These are phyloP conservation scores for Collichthys lucidus DNA, from an alignment of 2,113 vertebrate species.

Conservation along the genomic window DNA sequence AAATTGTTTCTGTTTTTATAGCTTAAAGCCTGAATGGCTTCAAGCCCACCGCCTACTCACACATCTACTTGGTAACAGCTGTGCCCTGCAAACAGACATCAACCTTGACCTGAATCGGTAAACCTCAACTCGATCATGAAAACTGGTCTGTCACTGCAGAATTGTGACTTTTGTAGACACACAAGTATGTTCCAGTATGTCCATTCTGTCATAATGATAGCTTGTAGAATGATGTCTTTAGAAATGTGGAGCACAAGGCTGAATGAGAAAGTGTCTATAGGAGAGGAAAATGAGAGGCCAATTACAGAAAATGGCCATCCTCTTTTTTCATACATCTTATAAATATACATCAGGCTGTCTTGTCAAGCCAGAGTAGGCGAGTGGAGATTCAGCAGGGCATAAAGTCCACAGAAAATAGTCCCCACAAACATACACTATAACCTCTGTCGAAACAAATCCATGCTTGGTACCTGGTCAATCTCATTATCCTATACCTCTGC, in stretches of 20 bases:
- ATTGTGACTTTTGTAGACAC: conserved; percentile 17
- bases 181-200: conserved; percentile 16
- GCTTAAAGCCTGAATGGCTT: conserved; percentile 4
- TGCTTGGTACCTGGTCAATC: conserved; percentile 45
- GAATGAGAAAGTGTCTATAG: conserved; percentile 55
- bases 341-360: conserved; percentile 56
- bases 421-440: conserved; percentile 44
- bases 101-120: conserved; percentile 22
- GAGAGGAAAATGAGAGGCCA: conserved; percentile 61
- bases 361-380: conserved; percentile 25
- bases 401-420: conserved; percentile 50
- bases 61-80: conserved; percentile 26
- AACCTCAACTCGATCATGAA: conserved; percentile 18
- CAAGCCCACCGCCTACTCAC: not conserved
- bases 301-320: conserved; percentile 57
- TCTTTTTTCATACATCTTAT: conserved; percentile 47
- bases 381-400: conserved; percentile 32
- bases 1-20: not conserved
- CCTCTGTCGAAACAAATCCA: conserved; percentile 51
- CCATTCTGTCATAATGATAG: conserved; percentile 31
- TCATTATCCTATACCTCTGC: conserved; percentile 40
- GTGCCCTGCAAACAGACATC: conserved; percentile 33
- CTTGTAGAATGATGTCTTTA: conserved; percentile 45
- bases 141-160: conserved; percentile 5
- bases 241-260: conserved; percentile 37